Evolutionary conservation across 1,140 invertebrate species (phyloP).

Genomic region (Tetragnatha versicolor): DNA sequence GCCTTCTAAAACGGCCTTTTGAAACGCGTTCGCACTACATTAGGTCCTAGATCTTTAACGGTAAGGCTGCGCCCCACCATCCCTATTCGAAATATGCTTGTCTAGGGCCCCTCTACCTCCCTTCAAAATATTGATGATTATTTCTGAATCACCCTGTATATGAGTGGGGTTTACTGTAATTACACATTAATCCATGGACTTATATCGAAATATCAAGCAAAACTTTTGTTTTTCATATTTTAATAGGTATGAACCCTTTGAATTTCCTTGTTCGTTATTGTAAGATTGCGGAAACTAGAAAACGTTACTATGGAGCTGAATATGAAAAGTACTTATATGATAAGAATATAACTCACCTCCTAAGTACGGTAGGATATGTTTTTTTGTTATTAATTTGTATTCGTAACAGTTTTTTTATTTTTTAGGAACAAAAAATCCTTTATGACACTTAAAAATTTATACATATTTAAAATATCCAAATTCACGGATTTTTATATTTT

Average conservation of each 20-base stretch:
- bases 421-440: neutral
- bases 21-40: too few species aligned
- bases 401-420: neutral
- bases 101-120: too few species aligned
- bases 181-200: neutral
- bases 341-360: neutral
- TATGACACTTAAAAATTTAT: neutral
- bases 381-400: neutral
- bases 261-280: slow-evolving; percentile 4
- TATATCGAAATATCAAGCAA: neutral
- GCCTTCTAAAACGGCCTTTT: too few species aligned
- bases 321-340: neutral
- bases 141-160: neutral
- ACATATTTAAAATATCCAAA: neutral
- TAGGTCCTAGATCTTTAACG: too few species aligned
- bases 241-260: slow-evolving; percentile 7
- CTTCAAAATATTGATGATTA: neutral
- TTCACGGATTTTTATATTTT: neutral
- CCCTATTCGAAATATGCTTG: too few species aligned
- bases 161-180: neutral
- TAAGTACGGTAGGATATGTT: neutral
- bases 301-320: neutral
- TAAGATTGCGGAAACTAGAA: neutral
- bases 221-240: neutral
- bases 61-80: too few species aligned